Conservation (phyloP, 2,113 vertebrate species). For the Elaphurus davidianus region DNA sequence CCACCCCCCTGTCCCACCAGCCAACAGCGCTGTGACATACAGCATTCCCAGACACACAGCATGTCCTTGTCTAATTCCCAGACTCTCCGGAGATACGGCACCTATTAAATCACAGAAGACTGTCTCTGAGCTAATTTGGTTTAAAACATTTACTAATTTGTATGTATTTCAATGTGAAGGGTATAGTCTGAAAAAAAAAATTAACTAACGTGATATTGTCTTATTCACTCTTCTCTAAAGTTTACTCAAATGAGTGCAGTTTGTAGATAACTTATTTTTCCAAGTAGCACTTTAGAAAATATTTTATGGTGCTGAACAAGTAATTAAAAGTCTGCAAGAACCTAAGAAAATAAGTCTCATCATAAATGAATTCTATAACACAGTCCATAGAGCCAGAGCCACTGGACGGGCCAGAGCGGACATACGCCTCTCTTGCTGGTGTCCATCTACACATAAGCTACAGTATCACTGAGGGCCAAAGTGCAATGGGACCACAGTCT, state of each 20-base stretch:
- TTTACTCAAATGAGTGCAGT: conserved; percentile 28
- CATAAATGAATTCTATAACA: neutral
- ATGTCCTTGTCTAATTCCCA: neutral
- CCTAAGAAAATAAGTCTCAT: conserved; percentile 36
- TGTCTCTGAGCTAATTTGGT: neutral
- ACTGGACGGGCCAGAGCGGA: neutral
- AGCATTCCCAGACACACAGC: neutral
- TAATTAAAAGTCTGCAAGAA: conserved; percentile 56
- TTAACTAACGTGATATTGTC: neutral
- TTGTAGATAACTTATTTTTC: conserved; percentile 50
- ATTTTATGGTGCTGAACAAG: conserved; percentile 57
- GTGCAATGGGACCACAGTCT: neutral
- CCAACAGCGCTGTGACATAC: neutral
- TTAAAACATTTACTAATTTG: neutral
- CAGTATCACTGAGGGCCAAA: neutral
- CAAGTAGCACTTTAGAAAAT: conserved; percentile 40
- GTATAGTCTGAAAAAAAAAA: neutral
- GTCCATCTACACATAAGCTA: neutral
- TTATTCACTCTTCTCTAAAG: neutral
- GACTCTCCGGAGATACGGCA: neutral
- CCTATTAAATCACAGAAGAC: neutral
- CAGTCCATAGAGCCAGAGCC: neutral
- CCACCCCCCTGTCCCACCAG: neutral
- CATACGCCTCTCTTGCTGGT: neutral
- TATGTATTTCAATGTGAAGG: neutral